phyloP scores from a whole-genome alignment of 2,888 invertebrate species.

The Tenthredo mesomela region DNA sequence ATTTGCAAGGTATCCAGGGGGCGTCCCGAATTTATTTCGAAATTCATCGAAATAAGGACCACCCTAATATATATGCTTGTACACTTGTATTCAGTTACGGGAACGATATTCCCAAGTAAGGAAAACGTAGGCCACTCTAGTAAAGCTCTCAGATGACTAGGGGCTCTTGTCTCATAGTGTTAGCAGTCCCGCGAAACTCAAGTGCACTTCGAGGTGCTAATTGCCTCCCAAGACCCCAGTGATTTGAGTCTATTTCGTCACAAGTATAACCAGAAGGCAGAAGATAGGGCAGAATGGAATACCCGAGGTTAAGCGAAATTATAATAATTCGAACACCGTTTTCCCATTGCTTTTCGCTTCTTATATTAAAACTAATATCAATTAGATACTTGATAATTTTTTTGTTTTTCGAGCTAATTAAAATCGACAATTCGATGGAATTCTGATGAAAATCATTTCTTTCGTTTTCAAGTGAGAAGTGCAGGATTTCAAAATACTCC shows the following conservation, averaged over 20 bases:
- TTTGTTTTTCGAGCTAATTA: neutral
- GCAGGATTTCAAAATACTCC: neutral
- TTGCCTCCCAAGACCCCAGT: neutral
- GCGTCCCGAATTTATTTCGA: no score
- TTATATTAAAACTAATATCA: neutral
- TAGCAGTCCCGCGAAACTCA: constrained; percentile 26
- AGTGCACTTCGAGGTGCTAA: constrained; percentile 23
- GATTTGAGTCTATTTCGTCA: constrained; percentile 37
- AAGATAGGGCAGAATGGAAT: neutral
- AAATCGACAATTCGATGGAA: no score
- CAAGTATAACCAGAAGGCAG: neutral
- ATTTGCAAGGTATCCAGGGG: no score
- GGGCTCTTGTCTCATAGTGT: constrained; percentile 22
- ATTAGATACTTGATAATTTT: neutral
- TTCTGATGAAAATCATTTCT: no score
- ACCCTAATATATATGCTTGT: neutral
- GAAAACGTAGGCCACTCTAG: neutral
- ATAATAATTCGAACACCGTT: neutral
- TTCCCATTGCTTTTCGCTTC: neutral
- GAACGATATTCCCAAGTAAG: neutral
- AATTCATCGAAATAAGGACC: no score
- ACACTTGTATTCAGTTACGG: neutral
- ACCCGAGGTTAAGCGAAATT: neutral
- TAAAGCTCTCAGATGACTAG: constrained; percentile 33
- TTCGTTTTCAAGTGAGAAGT: neutral